Evolutionary conservation across 2,113 vertebrate genomes (phyloP).

Genomic region (Nothoprocta perdicaria): DNA sequence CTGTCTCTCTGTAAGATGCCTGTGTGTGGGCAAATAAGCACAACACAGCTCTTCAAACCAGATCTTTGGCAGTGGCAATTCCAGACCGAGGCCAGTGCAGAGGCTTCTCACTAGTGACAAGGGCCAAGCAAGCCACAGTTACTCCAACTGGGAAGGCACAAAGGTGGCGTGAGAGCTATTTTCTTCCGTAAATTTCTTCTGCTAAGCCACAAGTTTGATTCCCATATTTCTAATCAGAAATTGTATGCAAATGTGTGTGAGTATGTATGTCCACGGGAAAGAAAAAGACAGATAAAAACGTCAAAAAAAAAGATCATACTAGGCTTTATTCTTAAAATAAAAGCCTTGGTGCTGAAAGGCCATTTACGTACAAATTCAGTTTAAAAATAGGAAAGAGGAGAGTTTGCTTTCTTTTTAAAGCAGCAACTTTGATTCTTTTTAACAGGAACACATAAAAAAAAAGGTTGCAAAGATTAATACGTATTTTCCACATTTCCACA

Average conservation of each 20-base stretch:
- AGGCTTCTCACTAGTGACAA: not conserved
- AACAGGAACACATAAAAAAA: too few species aligned
- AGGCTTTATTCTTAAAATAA: not conserved
- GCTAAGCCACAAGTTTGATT: not conserved
- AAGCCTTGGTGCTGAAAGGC: not conserved
- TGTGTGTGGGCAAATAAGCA: not conserved
- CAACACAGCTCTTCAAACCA: rapidly evolving
- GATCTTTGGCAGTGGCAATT: not conserved
- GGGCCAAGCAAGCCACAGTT: not conserved
- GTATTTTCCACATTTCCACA: not conserved
- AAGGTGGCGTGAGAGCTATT: not conserved
- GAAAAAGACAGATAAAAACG: not conserved
- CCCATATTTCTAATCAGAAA: not conserved
- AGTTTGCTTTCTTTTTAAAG: too few species aligned
- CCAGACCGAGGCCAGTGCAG: not conserved
- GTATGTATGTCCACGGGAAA: not conserved
- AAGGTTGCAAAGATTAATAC: too few species aligned
- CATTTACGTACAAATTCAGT: too few species aligned
- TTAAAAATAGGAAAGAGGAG: too few species aligned
- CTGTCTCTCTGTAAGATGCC: not conserved
- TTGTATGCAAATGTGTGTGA: rapidly evolving
- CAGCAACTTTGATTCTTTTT: too few species aligned
- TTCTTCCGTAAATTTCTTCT: not conserved
- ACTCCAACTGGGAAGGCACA: not conserved
- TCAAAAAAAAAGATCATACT: not conserved